Base-by-base conservation (phyloP, 2,888 invertebrate genomes). In the Drosophila nr. medialis region DNA sequence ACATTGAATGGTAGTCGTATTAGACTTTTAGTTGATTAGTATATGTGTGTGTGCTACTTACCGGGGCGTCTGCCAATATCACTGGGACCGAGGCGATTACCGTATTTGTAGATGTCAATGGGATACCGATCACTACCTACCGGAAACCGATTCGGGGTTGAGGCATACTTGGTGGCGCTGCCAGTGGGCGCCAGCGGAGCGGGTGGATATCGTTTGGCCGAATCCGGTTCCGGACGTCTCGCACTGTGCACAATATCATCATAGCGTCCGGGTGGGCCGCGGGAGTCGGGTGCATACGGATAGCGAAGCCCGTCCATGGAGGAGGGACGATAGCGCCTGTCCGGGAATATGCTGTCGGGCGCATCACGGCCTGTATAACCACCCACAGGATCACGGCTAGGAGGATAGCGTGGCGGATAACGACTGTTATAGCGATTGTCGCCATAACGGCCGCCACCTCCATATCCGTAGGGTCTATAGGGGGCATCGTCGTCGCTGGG, bases 111-210 rank as follows among this genome's bases (percentile, higher is more conserved):
- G 69, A 93, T 93, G 62, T 92, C 92, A 36, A 92, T 80, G 34
- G 94, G 94, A 89, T 93, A 94, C 53, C 94, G 93, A 72, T 94
- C 93, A 24, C 89, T 92, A 68, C 93, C 93, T 77, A 93, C 94
- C 64, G 95, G 95, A 81, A 94, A 95, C 36, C 94, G 93, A 83
- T 94, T 95, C 2, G 92, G 90, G 8, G 93, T 93, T 6, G 93
- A 89, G 5, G 94, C 94, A 77, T 94, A 94, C 86, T 94, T 94
- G 77, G 93, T 94, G 45, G 92, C 88, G 40, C 91, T 83, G 27
- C 93, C 93, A 34, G 94, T 94, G 27, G 91, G 91, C 53, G 83
- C 85, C 24, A 93, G 90, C 15, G 94, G 94, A 18, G 91, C 89
- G 38, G 94, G 94, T 10, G 94, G 93, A 69, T 93, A 92, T 3